Evolutionary conservation across 92 coral and sea anemone species (phyloP), one percentile per base, ranked within the genome.

Genomic region (Chrysogorgia sp.): DNA sequence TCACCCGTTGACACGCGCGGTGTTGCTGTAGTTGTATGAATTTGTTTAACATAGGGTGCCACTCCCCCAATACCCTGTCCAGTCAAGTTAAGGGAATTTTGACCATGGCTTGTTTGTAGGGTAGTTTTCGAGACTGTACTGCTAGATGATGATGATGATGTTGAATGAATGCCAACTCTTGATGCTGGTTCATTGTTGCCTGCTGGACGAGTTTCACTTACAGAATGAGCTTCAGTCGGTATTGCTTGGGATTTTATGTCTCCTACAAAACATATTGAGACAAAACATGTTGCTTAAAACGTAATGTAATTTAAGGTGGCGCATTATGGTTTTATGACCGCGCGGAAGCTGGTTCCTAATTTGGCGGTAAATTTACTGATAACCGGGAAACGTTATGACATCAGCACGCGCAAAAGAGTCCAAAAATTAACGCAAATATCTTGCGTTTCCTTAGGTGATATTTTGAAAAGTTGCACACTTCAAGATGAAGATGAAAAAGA

Each of bases 221-320:
- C 79, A 21, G 79, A 72, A 72, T 56, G 79, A 56, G 79, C 79
- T 34, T 72, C 79, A 33, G 79, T 72, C 33, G 79, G 79, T 1
- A 52, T 35, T 21, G 79, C 79, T 55, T 52, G 65, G n/a, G 79
- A 72, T 72, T 72, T 72, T 9, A 72, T 72, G 64, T 72, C 79
- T 31, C 79, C 79, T 72, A 58, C 40, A 69, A 47, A 47, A 47
- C n/a, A 47, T 47, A 2, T 33, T 43, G 25, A 56, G 62, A 56
- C 24, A 48, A 14, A 48, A 14, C 21, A 1, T 14, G 15, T 48
- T 6, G 56, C 19, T 48, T 14, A 22, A 14, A 14, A 14, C 56
- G 21, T 48, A 22, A 48, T 0, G 21, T n/a, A n/a, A n/a, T n/a
- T n/a, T n/a, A n/a, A n/a, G n/a, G n/a, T n/a, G n/a, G n/a, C n/a